Conservation (phyloP, 2,113 vertebrate species). For the Acrocephalus kingi region DNA sequence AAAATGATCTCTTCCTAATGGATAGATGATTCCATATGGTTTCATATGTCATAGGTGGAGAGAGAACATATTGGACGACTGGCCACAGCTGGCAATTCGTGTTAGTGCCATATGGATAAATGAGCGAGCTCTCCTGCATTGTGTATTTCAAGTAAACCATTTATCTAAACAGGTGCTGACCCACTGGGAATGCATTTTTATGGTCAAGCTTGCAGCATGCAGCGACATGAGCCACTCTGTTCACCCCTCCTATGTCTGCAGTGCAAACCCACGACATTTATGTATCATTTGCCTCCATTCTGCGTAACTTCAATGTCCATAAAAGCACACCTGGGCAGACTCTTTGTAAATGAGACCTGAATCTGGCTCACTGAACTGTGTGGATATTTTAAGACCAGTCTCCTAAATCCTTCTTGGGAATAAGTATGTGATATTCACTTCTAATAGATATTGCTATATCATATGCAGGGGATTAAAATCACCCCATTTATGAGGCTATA, state of each 20-base stretch:
- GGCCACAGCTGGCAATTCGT: conserved; percentile 62
- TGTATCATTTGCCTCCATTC: neutral
- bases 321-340: conserved; percentile 22
- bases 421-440: neutral
- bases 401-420: neutral
- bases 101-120: conserved; percentile 69
- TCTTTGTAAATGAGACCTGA: conserved; percentile 2
- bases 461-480: neutral
- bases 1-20: conserved; percentile 70
- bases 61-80: conserved; percentile 52
- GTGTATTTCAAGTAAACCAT: conserved; percentile 46
- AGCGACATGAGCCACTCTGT: fast-evolving
- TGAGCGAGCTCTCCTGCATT: neutral
- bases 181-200: conserved; percentile 26
- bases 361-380: neutral
- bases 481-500: neutral
- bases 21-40: conserved; percentile 65
- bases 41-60: conserved; percentile 55
- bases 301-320: neutral
- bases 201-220: neutral
- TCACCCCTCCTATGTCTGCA: neutral
- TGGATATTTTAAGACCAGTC: neutral
- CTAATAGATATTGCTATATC: neutral
- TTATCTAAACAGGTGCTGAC: conserved; percentile 65
- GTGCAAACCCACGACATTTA: neutral